Evolutionary conservation across 2,797 vertebrate genomes (phyloP).

Genomic region (Acomys russatus): DNA sequence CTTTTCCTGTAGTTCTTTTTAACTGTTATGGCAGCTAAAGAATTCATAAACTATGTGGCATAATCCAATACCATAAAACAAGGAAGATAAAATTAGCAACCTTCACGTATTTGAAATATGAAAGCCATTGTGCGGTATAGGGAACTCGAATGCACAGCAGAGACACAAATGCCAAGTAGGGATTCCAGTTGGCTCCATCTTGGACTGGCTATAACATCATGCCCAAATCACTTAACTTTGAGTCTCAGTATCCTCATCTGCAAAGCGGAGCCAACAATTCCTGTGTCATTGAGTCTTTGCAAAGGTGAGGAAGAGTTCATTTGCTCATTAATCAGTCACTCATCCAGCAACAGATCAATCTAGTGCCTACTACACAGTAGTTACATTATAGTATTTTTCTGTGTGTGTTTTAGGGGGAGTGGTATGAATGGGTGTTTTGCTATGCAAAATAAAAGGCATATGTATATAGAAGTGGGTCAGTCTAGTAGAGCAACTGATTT

Average conservation of each 20-base stretch:
- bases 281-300: background rate
- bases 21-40: conserved; percentile 16
- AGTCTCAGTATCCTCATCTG: background rate
- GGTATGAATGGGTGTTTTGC: background rate
- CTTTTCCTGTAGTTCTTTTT: conserved; percentile 40
- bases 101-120: background rate
- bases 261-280: conserved; percentile 3
- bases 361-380: background rate
- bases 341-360: conserved; percentile 3
- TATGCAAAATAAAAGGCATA: background rate
- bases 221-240: background rate
- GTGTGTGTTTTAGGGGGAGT: background rate
- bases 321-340: background rate
- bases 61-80: conserved; percentile 4
- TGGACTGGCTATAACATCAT: background rate
- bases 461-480: conserved; percentile 2
- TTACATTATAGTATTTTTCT: background rate
- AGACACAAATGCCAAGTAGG: background rate
- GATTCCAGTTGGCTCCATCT: background rate
- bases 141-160: background rate
- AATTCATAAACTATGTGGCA: conserved; percentile 38
- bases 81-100: conserved; percentile 39
- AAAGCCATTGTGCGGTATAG: background rate
- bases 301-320: background rate
- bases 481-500: background rate